Conservation (phyloP, 2,113 vertebrate genomes). For the Salvelinus fontinalis region DNA sequence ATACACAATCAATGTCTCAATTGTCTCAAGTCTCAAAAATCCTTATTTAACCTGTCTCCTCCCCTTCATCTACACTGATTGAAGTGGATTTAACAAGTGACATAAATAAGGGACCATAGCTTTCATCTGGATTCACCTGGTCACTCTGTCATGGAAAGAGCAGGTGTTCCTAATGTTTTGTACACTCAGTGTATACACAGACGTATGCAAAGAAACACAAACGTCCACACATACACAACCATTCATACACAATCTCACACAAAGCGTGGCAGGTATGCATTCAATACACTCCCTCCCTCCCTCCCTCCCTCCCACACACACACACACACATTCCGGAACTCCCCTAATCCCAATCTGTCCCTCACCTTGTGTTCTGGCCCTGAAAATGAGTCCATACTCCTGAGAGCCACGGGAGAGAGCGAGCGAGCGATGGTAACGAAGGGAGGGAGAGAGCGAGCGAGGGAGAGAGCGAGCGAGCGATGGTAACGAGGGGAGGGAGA, state of each 20-base stretch:
- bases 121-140: too few species aligned
- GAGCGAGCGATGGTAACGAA: constrained; percentile 19
- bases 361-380: constrained; percentile 46
- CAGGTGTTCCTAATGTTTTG: too few species aligned
- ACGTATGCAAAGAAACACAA: neutral
- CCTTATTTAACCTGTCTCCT: too few species aligned
- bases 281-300: constrained; percentile 9
- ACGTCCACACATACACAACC: neutral
- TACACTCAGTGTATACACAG: neutral
- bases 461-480: constrained; percentile 45
- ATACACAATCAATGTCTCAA: too few species aligned
- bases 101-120: too few species aligned
- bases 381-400: constrained; percentile 52
- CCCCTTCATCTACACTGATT: too few species aligned
- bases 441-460: constrained; percentile 45
- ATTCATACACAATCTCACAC: neutral
- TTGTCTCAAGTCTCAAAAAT: too few species aligned
- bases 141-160: too few species aligned
- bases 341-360: constrained; percentile 12
- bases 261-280: neutral
- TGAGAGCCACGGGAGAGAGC: constrained; percentile 56
- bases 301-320: too few species aligned
- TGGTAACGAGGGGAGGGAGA: constrained; percentile 14
- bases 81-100: too few species aligned
- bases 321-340: neutral